Evolutionary conservation across 92 coral and sea anemone species (phyloP).

Genomic region (Porites evermanni): DNA sequence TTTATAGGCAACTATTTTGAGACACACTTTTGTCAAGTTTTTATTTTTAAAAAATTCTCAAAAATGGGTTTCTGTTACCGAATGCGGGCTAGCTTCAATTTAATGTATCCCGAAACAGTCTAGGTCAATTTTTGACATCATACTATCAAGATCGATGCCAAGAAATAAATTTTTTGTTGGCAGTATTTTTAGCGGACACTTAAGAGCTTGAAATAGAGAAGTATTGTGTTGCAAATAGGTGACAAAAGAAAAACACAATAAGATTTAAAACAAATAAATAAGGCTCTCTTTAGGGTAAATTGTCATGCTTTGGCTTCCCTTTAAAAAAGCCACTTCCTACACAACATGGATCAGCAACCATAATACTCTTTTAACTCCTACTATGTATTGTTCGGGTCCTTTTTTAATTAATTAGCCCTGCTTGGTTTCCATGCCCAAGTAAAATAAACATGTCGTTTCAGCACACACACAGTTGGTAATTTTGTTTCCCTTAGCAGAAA

Average conservation of each 20-base stretch:
- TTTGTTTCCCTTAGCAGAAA: slow-evolving; percentile 24
- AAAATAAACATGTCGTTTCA: neutral
- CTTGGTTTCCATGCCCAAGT: neutral
- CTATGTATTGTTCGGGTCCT: neutral
- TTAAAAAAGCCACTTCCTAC: slow-evolving; percentile 6
- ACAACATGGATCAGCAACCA: neutral
- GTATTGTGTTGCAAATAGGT: slow-evolving; percentile 48
- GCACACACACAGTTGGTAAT: neutral
- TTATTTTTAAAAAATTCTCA: no score
- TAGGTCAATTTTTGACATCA: no score
- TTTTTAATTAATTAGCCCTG: neutral
- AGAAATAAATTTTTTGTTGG: no score
- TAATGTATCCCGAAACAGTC: no score
- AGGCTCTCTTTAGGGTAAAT: slow-evolving; percentile 19
- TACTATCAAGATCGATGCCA: no score
- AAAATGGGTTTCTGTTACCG: no score
- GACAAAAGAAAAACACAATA: slow-evolving; percentile 14
- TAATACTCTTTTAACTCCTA: neutral
- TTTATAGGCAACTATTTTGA: no score
- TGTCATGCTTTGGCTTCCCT: neutral
- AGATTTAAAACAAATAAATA: neutral
- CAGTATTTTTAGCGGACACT: neutral
- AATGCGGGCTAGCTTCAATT: no score
- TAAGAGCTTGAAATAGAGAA: neutral
- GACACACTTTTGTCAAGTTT: no score